phyloP scores from a whole-genome alignment of 2,113 vertebrate species.

The Pseudorasbora parva region DNA sequence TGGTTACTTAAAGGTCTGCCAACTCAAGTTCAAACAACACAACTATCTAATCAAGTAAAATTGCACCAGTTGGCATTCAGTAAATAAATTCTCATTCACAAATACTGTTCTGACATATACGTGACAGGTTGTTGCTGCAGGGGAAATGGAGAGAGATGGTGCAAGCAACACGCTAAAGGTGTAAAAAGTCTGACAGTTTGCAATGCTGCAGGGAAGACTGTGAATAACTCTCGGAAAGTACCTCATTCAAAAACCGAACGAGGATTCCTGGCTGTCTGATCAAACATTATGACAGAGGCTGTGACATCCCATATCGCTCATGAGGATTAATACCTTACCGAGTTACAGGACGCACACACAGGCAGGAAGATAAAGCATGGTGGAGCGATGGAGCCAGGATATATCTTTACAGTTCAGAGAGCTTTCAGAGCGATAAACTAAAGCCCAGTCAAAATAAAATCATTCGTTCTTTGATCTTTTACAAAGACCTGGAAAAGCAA shows the following conservation, averaged over 20 bases:
- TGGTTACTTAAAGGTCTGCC: neutral
- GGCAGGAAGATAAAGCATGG: constrained; percentile 49
- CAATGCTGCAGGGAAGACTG: constrained; percentile 5
- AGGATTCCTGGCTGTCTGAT: constrained; percentile 44
- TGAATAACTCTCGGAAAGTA: neutral
- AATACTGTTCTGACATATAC: neutral
- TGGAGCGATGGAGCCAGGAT: constrained; percentile 39
- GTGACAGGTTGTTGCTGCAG: neutral
- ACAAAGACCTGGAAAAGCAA: neutral
- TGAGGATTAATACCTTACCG: constrained; percentile 54
- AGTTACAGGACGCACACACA: constrained; percentile 27
- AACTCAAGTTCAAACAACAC: neutral
- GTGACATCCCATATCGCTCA: constrained; percentile 56
- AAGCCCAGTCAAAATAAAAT: constrained; percentile 32
- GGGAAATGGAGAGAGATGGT: neutral
- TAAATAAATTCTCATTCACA: neutral
- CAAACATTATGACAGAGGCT: constrained; percentile 56
- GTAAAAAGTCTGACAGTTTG: constrained; percentile 14
- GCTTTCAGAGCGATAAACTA: constrained; percentile 39
- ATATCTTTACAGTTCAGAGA: constrained; percentile 45
- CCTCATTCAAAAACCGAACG: constrained; percentile 9
- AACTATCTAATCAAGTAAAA: neutral
- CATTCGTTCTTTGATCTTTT: constrained; percentile 6
- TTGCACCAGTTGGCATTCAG: neutral
- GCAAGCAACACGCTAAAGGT: neutral